Evolutionary conservation across 2,888 invertebrate species (phyloP).

Genomic region (Elmis aenea): DNA sequence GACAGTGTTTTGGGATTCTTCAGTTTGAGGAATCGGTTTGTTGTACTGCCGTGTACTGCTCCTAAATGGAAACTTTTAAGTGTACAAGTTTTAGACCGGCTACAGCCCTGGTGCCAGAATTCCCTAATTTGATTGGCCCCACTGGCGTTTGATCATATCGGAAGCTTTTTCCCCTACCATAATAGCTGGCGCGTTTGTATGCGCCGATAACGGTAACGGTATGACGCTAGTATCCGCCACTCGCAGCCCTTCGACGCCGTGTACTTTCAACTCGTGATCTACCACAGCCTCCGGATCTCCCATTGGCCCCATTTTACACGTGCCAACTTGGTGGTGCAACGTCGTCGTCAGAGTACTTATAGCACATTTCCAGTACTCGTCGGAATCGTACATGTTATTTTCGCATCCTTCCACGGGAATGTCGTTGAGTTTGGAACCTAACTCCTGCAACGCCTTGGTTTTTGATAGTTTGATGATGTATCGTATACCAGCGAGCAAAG

Average conservation of each 20-base stretch:
- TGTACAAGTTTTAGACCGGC: too few species aligned
- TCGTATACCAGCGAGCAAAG: constrained; percentile 57
- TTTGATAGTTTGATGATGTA: constrained; percentile 53
- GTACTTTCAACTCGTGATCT: constrained; percentile 57
- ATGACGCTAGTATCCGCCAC: constrained; percentile 67
- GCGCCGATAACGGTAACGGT: constrained; percentile 60
- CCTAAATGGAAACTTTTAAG: too few species aligned
- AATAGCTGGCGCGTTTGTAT: constrained; percentile 63
- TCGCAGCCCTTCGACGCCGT: constrained; percentile 56
- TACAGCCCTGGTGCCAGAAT: too few species aligned
- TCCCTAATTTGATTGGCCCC: too few species aligned
- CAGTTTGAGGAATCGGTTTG: too few species aligned
- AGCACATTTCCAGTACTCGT: constrained; percentile 70
- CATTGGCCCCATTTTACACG: constrained; percentile 67
- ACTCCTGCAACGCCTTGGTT: constrained; percentile 56
- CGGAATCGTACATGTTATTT: constrained; percentile 49
- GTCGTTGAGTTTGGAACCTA: constrained; percentile 46
- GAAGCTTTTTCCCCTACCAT: constrained; percentile 71
- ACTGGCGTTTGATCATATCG: too few species aligned
- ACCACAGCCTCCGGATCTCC: constrained; percentile 61
- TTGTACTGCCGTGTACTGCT: too few species aligned
- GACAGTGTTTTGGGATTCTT: too few species aligned
- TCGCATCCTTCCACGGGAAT: constrained; percentile 49
- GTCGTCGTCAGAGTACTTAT: constrained; percentile 35
- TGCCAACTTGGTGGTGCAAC: constrained; percentile 46